Conservation (phyloP, 2,113 vertebrate species). For the Engraulis encrasicolus region DNA sequence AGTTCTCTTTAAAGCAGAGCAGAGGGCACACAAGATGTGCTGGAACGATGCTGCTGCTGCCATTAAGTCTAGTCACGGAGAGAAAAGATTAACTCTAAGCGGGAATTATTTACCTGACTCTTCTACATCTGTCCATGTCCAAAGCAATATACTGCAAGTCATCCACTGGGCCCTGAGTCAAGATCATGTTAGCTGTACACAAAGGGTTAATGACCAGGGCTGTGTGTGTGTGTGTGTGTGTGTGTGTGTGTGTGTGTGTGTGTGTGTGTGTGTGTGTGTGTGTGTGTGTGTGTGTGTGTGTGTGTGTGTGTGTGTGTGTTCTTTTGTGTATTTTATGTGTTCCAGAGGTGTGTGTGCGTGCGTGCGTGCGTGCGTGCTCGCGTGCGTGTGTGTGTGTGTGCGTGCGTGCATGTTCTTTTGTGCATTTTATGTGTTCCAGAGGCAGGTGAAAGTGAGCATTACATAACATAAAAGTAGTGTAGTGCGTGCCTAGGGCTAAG, state of each 20-base stretch:
- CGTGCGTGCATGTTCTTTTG: background rate
- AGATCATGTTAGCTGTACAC: background rate
- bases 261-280: too few relatives aligned
- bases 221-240: background rate
- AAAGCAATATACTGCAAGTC: background rate
- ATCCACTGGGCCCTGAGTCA: background rate
- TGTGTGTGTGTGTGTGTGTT: too few relatives aligned
- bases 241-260: too few relatives aligned
- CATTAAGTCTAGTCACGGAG: background rate
- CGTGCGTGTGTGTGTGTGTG: background rate
- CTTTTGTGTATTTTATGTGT: too few relatives aligned
- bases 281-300: too few relatives aligned
- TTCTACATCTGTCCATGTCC: background rate
- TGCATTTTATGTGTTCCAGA: background rate
- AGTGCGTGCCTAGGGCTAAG: background rate
- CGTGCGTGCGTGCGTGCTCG: too few relatives aligned
- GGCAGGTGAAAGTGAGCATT: background rate
- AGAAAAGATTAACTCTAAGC: background rate
- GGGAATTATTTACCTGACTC: conserved; percentile 30
- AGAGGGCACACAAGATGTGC: background rate
- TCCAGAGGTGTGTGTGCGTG: too few relatives aligned
- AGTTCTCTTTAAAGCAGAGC: background rate
- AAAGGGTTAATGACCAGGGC: background rate
- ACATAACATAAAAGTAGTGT: background rate
- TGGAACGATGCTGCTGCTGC: background rate